Conservation (phyloP, 2,797 vertebrate species). For the Chaunax sp. region DNA sequence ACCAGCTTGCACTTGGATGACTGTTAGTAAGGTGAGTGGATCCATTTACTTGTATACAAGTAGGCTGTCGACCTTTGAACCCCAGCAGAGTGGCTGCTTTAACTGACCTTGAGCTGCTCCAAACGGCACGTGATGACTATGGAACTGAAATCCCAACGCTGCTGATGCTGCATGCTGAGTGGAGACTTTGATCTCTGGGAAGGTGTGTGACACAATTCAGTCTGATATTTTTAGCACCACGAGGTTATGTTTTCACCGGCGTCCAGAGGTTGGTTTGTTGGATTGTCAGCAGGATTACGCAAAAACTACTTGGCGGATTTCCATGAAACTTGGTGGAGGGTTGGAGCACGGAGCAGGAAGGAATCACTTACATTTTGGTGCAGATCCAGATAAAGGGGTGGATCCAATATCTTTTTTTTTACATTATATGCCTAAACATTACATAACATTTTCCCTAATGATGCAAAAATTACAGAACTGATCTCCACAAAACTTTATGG, state of each 20-base stretch:
- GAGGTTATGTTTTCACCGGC: not conserved
- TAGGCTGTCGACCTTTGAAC: constrained; percentile 70
- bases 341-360: too few relatives aligned
- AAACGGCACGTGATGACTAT: constrained; percentile 36
- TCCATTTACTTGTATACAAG: constrained; percentile 56
- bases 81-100: constrained; percentile 44
- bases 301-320: too few relatives aligned
- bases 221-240: constrained; percentile 8
- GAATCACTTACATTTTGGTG: too few relatives aligned
- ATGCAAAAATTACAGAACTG: too few relatives aligned
- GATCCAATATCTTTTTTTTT: too few relatives aligned
- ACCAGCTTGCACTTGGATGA: constrained; percentile 42
- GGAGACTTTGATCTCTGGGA: constrained; percentile 39
- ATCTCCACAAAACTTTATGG: not conserved
- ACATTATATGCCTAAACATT: too few relatives aligned
- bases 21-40: constrained; percentile 52
- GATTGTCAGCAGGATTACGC: too few relatives aligned
- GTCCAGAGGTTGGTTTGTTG: not conserved
- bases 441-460: too few relatives aligned
- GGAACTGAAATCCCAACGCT: constrained; percentile 22
- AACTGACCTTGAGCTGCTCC: constrained; percentile 59
- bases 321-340: too few relatives aligned
- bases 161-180: constrained; percentile 16
- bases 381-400: too few relatives aligned
- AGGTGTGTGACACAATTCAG: constrained; percentile 10